phyloP scores from a whole-genome alignment of 2,113 vertebrate genomes.

The Jacana jacana region DNA sequence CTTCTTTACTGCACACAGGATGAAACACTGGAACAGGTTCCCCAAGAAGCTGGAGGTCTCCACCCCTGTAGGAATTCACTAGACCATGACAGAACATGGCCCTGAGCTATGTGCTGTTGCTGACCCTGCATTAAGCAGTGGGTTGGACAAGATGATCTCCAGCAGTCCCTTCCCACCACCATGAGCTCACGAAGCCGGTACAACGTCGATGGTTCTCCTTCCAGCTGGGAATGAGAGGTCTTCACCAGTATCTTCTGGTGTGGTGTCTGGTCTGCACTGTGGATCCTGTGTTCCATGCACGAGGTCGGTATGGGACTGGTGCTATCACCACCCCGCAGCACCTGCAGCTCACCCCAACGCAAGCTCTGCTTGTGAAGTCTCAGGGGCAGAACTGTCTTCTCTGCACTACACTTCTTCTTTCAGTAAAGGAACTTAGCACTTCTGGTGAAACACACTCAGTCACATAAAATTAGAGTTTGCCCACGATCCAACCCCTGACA shows the following conservation, averaged over 20 bases:
- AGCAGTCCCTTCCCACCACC: neutral
- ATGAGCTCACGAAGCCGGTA: accelerated
- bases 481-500: too few relatives aligned
- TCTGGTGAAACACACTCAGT: neutral
- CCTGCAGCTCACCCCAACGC: neutral
- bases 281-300: too few relatives aligned
- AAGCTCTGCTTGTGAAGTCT: neutral
- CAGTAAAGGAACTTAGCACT: neutral
- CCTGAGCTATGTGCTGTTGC: neutral
- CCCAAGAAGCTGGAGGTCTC: neutral
- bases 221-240: neutral
- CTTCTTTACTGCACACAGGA: neutral
- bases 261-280: too few relatives aligned
- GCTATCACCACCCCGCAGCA: neutral
- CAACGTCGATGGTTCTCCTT: accelerated
- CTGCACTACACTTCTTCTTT: neutral
- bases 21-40: neutral
- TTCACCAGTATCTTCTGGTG: neutral
- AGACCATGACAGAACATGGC: neutral
- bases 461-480: too few relatives aligned
- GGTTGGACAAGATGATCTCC: neutral
- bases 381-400: neutral
- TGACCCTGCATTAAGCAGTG: neutral
- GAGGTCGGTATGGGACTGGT: too few relatives aligned
- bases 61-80: neutral